These are phyloP conservation scores for Coptotermes formosanus DNA, from an alignment of 1,140 invertebrate species.

Conservation along the genomic window DNA sequence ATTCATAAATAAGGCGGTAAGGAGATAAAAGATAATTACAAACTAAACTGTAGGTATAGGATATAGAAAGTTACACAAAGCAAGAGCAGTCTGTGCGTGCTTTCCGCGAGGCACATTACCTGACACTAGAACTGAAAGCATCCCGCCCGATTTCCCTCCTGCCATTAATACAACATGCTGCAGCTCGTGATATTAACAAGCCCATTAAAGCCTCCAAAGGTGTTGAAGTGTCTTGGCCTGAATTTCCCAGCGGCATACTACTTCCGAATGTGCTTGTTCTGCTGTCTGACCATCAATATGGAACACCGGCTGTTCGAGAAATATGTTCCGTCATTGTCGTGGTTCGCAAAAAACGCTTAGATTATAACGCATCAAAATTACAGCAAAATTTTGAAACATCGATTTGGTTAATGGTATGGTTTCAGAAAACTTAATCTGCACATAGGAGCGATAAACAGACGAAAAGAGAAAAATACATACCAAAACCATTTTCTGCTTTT, in stretches of 20 bases:
- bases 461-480: too few species aligned
- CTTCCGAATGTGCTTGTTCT: neutral
- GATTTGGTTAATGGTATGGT: too few species aligned
- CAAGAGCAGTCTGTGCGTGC: neutral
- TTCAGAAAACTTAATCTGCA: too few species aligned
- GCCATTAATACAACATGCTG: neutral
- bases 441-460: too few species aligned
- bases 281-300: neutral
- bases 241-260: neutral
- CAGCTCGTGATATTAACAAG: neutral
- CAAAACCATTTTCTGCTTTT: too few species aligned
- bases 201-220: neutral
- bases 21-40: neutral
- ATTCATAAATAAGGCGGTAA: neutral
- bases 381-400: too few species aligned
- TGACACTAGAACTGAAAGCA: neutral
- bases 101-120: neutral
- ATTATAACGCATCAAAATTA: too few species aligned
- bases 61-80: too few species aligned
- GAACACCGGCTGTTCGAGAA: neutral
- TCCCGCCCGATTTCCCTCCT: neutral
- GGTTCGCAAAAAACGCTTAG: too few species aligned
- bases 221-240: neutral
- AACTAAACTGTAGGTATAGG: neutral
- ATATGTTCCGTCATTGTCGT: neutral